Evolutionary conservation across 2,888 invertebrate genomes (phyloP).

Genomic region (Therioaphis trifolii): DNA sequence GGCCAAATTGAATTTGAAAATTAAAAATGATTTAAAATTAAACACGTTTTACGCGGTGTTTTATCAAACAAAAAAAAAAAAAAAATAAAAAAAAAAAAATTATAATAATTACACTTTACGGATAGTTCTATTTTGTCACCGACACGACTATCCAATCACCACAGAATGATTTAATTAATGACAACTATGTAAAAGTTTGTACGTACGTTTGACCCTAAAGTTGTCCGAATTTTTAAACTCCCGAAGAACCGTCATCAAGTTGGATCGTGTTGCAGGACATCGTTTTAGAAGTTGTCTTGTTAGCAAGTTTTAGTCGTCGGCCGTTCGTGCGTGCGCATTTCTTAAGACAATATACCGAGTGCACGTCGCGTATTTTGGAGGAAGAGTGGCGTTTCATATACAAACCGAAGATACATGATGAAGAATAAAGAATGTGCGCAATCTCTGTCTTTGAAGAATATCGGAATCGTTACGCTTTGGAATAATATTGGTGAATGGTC

Average conservation of each 20-base stretch:
- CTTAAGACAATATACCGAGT: neutral
- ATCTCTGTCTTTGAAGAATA: neutral
- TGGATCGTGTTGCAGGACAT: neutral
- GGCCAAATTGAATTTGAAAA: too few species aligned
- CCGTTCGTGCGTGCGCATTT: conserved; percentile 13
- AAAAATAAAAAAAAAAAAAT: too few species aligned
- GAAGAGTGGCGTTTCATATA: neutral
- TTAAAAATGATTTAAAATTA: too few species aligned
- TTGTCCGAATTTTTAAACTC: neutral
- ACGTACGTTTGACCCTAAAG: neutral
- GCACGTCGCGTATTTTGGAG: neutral
- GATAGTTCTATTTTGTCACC: too few species aligned
- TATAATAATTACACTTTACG: too few species aligned
- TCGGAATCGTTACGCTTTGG: neutral
- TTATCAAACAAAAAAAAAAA: too few species aligned
- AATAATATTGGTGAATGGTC: neutral
- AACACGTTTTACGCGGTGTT: too few species aligned
- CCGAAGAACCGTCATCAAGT: neutral
- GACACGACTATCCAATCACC: too few species aligned
- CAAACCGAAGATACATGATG: neutral
- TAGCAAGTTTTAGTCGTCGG: neutral
- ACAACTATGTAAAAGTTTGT: neutral
- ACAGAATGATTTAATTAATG: neutral
- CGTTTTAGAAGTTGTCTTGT: conserved; percentile 21
- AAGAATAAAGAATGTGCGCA: neutral